phyloP scores from a whole-genome alignment of 1,140 invertebrate genomes.

The Batillaria attramentaria region DNA sequence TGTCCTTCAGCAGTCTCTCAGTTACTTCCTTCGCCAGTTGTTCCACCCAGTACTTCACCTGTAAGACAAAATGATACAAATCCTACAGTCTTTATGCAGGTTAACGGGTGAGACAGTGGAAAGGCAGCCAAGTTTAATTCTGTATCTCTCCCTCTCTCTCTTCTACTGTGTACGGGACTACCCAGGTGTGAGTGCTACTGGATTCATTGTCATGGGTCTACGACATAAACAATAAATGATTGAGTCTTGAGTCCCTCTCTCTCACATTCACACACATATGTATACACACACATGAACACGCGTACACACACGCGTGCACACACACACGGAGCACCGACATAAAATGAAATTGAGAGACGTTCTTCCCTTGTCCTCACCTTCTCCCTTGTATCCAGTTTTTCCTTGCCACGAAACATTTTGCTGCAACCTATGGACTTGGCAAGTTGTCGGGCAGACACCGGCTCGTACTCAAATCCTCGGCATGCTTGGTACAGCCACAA shows the following conservation, averaged over 20 bases:
- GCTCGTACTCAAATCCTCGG: constrained; percentile 89
- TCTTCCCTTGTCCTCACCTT: constrained; percentile 73
- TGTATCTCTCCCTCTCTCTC: too few relatives aligned
- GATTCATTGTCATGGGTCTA: too few relatives aligned
- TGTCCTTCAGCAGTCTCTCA: constrained; percentile 88
- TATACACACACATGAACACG: too few relatives aligned
- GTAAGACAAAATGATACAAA: constrained; percentile 33
- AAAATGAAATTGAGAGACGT: neutral
- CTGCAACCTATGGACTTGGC: constrained; percentile 96
- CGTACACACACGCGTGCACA: neutral
- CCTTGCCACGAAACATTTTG: constrained; percentile 92
- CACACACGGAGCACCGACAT: neutral
- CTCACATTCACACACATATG: too few relatives aligned
- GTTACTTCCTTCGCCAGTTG: constrained; percentile 87
- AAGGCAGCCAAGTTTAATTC: too few relatives aligned
- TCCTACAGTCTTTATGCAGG: neutral
- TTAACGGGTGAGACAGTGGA: too few relatives aligned
- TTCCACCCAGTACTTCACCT: constrained; percentile 83
- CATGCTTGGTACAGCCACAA: constrained; percentile 86
- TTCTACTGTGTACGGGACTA: neutral
- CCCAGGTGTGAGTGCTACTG: neutral
- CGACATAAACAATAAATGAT: too few relatives aligned
- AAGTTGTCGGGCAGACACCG: constrained; percentile 85
- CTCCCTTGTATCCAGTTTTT: constrained; percentile 80
- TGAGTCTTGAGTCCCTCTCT: too few relatives aligned